phyloP scores from a whole-genome alignment of 35 echinoderm and acorn worm genomes.

The Hemicentrotus pulcherrimus region DNA sequence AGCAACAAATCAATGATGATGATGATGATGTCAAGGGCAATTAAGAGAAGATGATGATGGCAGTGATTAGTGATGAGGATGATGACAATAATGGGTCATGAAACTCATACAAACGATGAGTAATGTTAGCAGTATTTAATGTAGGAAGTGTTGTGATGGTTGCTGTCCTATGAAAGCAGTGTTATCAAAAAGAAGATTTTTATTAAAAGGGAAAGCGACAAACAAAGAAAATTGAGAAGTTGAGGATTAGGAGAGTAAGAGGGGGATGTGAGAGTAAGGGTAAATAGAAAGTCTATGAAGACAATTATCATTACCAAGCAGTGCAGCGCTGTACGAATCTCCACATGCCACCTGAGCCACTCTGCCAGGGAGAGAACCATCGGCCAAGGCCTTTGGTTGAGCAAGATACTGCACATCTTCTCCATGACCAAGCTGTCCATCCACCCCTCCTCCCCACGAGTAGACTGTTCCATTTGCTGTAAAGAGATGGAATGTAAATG shows the following conservation, averaged over 20 bases:
- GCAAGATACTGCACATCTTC: constrained; percentile 58
- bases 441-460: constrained; percentile 79
- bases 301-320: constrained; percentile 61
- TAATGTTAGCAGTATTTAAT: too few species aligned
- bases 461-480: constrained; percentile 88
- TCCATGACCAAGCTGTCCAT: constrained; percentile 90
- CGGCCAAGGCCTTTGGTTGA: constrained; percentile 61
- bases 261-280: too few species aligned
- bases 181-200: too few species aligned
- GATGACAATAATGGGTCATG: neutral
- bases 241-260: too few species aligned
- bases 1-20: neutral
- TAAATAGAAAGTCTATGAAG: neutral
- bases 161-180: too few species aligned
- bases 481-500: constrained; percentile 3
- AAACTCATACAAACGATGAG: too few species aligned
- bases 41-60: neutral
- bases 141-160: too few species aligned
- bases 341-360: constrained; percentile 76
- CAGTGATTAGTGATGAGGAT: neutral
- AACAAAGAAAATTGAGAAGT: too few species aligned
- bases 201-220: too few species aligned
- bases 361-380: constrained; percentile 51
- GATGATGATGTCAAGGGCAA: neutral
- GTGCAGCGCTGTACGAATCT: constrained; percentile 83